phyloP scores from a whole-genome alignment of 1,140 invertebrate genomes.

The Eriosoma lanigerum region DNA sequence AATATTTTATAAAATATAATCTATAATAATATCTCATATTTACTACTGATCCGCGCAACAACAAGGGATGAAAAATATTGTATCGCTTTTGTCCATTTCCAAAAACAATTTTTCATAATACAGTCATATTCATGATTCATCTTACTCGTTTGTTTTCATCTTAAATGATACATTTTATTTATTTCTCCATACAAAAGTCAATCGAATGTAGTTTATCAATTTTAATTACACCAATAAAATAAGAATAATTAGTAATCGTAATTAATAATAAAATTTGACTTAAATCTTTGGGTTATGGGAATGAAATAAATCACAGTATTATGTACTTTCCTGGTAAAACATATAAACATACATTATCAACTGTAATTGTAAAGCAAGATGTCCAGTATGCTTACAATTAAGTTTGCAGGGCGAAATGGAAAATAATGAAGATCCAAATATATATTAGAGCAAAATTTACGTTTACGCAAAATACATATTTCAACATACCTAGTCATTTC shows the following conservation, averaged over 20 bases:
- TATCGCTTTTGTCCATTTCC: conserved; percentile 83
- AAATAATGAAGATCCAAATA: conserved; percentile 81
- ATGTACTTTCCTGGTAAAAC: conserved; percentile 80
- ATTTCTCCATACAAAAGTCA: conserved; percentile 64
- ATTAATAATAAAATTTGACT: neutral
- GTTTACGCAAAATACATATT: conserved; percentile 68
- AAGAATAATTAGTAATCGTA: too few relatives aligned
- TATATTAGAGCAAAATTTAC: neutral
- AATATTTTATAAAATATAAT: too few relatives aligned
- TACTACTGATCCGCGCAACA: conserved; percentile 83
- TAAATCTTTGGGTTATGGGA: conserved; percentile 68
- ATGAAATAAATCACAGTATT: conserved; percentile 69
- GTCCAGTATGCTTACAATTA: conserved; percentile 87
- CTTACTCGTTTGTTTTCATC: conserved; percentile 62
- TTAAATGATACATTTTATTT: conserved; percentile 85
- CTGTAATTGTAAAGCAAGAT: conserved; percentile 76
- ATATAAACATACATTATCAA: conserved; percentile 81
- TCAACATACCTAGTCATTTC: conserved; percentile 72
- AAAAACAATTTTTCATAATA: conserved; percentile 64
- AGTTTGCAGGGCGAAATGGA: conserved; percentile 76
- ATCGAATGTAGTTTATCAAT: neutral
- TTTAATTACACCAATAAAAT: neutral
- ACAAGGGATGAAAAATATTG: conserved; percentile 87
- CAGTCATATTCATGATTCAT: too few relatives aligned
- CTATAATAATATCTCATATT: too few relatives aligned